Base-by-base conservation (phyloP, 2,113 vertebrate genomes). In the Noctilio leporinus region DNA sequence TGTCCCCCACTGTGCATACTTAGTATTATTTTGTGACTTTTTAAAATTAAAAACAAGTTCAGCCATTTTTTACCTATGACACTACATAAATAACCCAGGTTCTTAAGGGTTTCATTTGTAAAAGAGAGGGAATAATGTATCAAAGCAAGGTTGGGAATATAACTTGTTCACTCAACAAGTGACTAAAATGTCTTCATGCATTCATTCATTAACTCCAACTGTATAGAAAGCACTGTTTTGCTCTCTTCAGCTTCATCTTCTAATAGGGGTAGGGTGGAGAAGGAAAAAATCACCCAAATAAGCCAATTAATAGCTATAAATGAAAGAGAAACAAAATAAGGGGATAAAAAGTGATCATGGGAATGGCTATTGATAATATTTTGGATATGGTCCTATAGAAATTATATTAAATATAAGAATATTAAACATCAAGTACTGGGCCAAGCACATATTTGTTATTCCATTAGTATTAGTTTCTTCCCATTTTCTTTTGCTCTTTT, bases 61-160 rank as follows among this genome's bases (percentile, higher is more conserved):
- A 22, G 24, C 3, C 30, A 35, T 15, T 28, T 80, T 75, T 85
- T 81, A 85, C 8, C 57, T 83, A 1, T 67, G 30, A 43, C 24
- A 20, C 20, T 24, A 38, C 0, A 20, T 9, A 73, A 73, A 2
- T 47, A 89, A 69, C 9, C 10, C 5, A 84, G 33, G 3, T 6
- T 47, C 1, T 75, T 16, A 53, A 7, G 3, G 2, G 55, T 86
- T 51, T 80, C 1, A 33, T 55, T 86, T 83, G n/a, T 49, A 77
- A 89, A 72, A 65, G 15, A 76, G 11, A 80, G 22, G 80, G 35
- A 45, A 0, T 7, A 84, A 75, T 59, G 14, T 7, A 7, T 75
- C 15, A 76, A 88, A 91, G 16, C 5, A 73, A 77, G 93, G n/a
- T 38, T 94, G 43, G 20, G 7, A 49, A 69, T 91, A 65, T 38